phyloP scores from a whole-genome alignment of 2,888 invertebrate species.

The Phyllotreta cruciferae region DNA sequence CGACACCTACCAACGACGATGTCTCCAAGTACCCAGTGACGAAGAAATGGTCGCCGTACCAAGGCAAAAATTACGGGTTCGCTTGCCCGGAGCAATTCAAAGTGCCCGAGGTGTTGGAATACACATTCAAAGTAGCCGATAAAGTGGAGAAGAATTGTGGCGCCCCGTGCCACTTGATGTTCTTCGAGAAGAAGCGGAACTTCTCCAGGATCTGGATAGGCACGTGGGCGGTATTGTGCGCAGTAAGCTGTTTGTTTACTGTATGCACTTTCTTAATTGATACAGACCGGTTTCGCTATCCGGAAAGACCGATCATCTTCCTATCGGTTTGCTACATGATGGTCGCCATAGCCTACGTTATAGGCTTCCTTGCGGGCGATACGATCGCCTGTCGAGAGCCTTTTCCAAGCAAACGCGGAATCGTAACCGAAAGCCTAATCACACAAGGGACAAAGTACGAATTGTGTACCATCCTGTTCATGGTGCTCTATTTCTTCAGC shows the following conservation, averaged over 20 bases:
- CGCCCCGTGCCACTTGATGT: conserved; percentile 92
- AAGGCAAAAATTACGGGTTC: conserved; percentile 77
- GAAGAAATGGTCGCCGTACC: conserved; percentile 46
- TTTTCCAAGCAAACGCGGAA: conserved; percentile 73
- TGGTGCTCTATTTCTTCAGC: conserved; percentile 94
- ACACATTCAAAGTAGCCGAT: conserved; percentile 81
- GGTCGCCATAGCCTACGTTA: conserved; percentile 91
- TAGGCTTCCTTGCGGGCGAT: conserved; percentile 84
- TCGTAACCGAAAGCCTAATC: conserved; percentile 82
- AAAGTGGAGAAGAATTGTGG: conserved; percentile 80
- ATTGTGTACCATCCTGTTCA: conserved; percentile 91
- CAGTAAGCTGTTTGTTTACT: conserved; percentile 90
- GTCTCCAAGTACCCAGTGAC: conserved; percentile 35
- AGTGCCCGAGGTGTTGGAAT: conserved; percentile 81
- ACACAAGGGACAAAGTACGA: conserved; percentile 87
- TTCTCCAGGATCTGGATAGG: conserved; percentile 93
- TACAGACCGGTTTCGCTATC: conserved; percentile 93
- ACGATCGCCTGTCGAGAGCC: conserved; percentile 84
- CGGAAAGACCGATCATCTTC: conserved; percentile 97
- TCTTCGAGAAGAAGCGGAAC: conserved; percentile 83
- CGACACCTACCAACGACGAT: conserved; percentile 48
- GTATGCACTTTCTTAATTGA: conserved; percentile 93
- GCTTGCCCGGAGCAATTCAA: conserved; percentile 87
- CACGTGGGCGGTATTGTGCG: conserved; percentile 89
- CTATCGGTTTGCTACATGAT: conserved; percentile 95